Evolutionary conservation across 2,888 invertebrate species (phyloP).

Genomic region (Xanthorhoe spadicearia): DNA sequence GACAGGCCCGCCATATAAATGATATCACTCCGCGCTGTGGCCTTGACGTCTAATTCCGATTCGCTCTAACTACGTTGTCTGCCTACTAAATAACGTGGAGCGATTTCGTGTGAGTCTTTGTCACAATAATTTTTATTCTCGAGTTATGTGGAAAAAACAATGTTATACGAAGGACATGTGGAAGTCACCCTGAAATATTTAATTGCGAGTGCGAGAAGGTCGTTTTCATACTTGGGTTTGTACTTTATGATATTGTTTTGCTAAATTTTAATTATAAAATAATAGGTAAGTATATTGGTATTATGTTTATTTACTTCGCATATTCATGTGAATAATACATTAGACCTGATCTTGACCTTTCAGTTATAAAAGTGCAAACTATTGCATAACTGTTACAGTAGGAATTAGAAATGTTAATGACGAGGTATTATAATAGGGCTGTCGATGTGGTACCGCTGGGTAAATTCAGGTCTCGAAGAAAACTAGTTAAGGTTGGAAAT

Average conservation of each 20-base stretch:
- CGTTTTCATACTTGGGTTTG: slow-evolving; percentile 35
- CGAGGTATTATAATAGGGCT: not conserved
- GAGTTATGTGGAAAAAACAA: slow-evolving; percentile 38
- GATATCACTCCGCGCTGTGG: slow-evolving; percentile 74
- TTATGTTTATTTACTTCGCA: slow-evolving; percentile 9
- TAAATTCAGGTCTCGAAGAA: not conserved
- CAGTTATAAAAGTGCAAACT: slow-evolving; percentile 9
- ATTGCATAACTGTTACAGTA: not conserved
- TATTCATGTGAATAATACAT: not conserved
- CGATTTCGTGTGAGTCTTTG: slow-evolving; percentile 43
- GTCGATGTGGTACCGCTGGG: not conserved
- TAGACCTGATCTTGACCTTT: slow-evolving; percentile 1
- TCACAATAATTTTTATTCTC: slow-evolving; percentile 40
- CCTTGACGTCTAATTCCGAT: slow-evolving; percentile 81
- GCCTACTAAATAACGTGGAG: slow-evolving; percentile 67
- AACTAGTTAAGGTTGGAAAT: slow-evolving; percentile 50
- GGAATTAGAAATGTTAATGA: not conserved
- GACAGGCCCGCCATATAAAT: slow-evolving; percentile 78
- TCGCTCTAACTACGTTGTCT: slow-evolving; percentile 77
- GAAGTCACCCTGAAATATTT: slow-evolving; percentile 43
- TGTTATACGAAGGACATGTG: slow-evolving; percentile 43
- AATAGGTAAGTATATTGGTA: not conserved
- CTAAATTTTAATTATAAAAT: slow-evolving; percentile 12
- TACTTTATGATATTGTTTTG: slow-evolving; percentile 38
- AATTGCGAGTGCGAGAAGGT: slow-evolving; percentile 38